A percentile compares a stretch with the other conserved stretches of the same genome.
These are phyloP conservation scores for Triplophysa yarkandensis DNA, from an alignment of 2,797 vertebrate genomes.

Conservation along the genomic window DNA sequence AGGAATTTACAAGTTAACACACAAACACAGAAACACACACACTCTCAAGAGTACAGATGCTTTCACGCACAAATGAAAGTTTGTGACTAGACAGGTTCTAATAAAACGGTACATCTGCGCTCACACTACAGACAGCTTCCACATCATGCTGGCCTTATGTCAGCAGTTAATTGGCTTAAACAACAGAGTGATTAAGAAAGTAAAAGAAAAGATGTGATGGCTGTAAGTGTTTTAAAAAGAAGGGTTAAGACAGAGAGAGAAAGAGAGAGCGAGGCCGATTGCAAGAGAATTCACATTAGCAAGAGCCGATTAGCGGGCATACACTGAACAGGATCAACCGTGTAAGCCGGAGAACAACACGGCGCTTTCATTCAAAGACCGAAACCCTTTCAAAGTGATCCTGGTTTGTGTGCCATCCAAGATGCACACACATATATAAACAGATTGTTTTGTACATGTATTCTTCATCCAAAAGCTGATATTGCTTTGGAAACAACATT, in stretches of 20 bases:
- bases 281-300: slow-evolving; percentile 85
- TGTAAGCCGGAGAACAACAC: slow-evolving; percentile 77
- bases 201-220: slow-evolving; percentile 46
- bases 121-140: slow-evolving; percentile 3
- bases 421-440: slow-evolving; percentile 9
- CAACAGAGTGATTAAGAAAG: slow-evolving; percentile 40
- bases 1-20: slow-evolving; percentile 45
- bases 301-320: slow-evolving; percentile 85
- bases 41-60: not conserved
- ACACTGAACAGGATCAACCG: slow-evolving; percentile 82
- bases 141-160: slow-evolving; percentile 20
- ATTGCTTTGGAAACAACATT: slow-evolving; percentile 18
- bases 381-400: slow-evolving; percentile 76
- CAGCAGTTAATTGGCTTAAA: slow-evolving; percentile 54
- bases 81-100: slow-evolving; percentile 12
- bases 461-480: no score
- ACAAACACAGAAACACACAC: not conserved
- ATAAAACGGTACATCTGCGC: slow-evolving; percentile 11
- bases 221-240: slow-evolving; percentile 58
- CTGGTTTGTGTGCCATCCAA: slow-evolving; percentile 70
- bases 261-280: slow-evolving; percentile 77
- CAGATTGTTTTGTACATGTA: not conserved
- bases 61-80: slow-evolving; percentile 4
- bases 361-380: slow-evolving; percentile 83
- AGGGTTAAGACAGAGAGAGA: slow-evolving; percentile 77